A percentile compares a stretch with the other conserved stretches of the same genome.
Evolutionary conservation across 2,888 invertebrate genomes (phyloP).

Genomic region (Dasysyrphus tricinctus): DNA sequence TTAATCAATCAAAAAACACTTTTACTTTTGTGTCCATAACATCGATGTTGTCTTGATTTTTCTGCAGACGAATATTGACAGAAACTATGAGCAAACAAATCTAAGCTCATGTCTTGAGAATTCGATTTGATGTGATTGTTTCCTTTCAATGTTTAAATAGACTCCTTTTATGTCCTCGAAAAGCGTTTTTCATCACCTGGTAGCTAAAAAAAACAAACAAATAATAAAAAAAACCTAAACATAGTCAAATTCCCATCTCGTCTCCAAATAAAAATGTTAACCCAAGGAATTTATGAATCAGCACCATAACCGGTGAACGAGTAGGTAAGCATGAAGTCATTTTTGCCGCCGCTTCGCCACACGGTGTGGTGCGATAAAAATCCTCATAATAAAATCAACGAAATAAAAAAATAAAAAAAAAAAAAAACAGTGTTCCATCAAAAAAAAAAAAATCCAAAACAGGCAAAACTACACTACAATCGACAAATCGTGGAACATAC

Average conservation of each 20-base stretch:
- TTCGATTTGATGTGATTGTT: background rate
- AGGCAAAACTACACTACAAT: constrained; percentile 36
- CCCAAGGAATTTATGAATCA: constrained; percentile 72
- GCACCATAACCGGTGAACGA: constrained; percentile 59
- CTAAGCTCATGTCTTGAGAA: background rate
- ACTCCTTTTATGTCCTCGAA: background rate
- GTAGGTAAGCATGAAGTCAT: constrained; percentile 70
- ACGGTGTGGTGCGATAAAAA: constrained; percentile 62
- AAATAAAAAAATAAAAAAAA: constrained; percentile 43
- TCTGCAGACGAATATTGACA: no score
- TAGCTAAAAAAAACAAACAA: background rate
- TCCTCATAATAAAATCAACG: constrained; percentile 71
- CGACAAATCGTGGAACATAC: constrained; percentile 55
- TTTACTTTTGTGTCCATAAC: no score
- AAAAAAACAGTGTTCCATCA: constrained; percentile 50
- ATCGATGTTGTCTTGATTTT: no score
- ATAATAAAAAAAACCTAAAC: background rate
- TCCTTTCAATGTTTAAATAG: background rate
- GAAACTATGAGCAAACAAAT: no score
- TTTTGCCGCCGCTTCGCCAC: constrained; percentile 19
- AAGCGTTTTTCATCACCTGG: background rate
- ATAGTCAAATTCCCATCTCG: constrained; percentile 26
- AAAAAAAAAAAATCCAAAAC: constrained; percentile 38
- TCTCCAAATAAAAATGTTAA: constrained; percentile 32
- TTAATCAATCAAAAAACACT: no score